Evolutionary conservation across 2,888 invertebrate species (phyloP).

Genomic region (Lithophane semibrunnea): DNA sequence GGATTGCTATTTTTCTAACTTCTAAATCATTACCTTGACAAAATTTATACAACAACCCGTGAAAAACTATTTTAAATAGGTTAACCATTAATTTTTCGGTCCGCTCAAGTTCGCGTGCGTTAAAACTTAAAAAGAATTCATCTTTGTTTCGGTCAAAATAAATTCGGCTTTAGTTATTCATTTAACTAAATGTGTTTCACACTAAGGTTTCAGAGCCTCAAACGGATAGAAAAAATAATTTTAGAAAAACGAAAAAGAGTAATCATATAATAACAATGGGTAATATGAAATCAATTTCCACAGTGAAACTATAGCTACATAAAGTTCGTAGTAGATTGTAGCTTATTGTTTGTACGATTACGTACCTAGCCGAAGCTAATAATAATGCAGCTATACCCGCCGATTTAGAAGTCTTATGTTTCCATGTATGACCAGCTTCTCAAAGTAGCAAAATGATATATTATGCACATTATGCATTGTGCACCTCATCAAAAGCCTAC

Average conservation of each 20-base stretch:
- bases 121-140: slow-evolving; percentile 1
- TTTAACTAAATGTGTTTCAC: not conserved
- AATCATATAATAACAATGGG: too few species aligned
- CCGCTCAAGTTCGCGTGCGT: not conserved
- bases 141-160: not conserved
- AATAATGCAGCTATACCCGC: not conserved
- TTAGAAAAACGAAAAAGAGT: not conserved
- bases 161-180: not conserved
- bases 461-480: not conserved
- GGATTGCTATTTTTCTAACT: not conserved
- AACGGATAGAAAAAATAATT: not conserved
- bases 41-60: not conserved
- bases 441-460: not conserved
- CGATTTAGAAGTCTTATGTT: not conserved
- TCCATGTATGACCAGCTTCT: not conserved
- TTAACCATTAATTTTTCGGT: not conserved
- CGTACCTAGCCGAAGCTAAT: not conserved
- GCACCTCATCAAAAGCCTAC: not conserved
- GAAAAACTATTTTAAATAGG: not conserved
- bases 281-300: slow-evolving; percentile 9
- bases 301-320: not conserved
- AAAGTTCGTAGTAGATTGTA: too few species aligned
- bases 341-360: too few species aligned
- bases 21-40: not conserved
- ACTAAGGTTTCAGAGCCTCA: too few species aligned